Evolutionary conservation across 2,797 vertebrate species (phyloP).

Genomic region (Megaceryle alcyon): DNA sequence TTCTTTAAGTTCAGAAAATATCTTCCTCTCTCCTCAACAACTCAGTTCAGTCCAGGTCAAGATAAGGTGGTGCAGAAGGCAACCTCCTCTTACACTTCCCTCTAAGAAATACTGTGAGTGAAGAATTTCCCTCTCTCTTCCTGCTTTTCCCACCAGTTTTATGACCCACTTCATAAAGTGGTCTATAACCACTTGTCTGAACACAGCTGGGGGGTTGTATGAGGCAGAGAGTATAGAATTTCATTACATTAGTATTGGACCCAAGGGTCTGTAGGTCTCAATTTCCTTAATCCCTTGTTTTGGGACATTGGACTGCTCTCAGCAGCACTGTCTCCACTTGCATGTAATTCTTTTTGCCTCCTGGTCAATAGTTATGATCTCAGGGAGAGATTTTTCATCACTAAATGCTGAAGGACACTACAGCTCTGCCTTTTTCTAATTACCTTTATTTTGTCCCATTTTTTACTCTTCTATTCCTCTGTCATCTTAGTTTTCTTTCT

Average conservation of each 20-base stretch:
- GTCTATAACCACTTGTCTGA: background rate
- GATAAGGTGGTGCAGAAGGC: background rate
- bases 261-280: background rate
- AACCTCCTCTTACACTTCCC: background rate
- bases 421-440: background rate
- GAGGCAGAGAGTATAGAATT: background rate
- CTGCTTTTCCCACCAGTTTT: background rate
- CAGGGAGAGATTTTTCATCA: background rate
- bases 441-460: background rate
- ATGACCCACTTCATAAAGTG: background rate
- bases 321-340: background rate
- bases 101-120: background rate
- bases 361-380: background rate
- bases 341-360: background rate
- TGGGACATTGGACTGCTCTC: background rate
- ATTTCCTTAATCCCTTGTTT: background rate
- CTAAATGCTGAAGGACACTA: background rate
- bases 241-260: background rate
- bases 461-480: background rate
- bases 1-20: background rate
- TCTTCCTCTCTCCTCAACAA: background rate
- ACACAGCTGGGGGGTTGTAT: background rate
- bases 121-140: background rate
- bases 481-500: constrained; percentile 10
- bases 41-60: background rate